Conservation (phyloP, 2,797 vertebrate genomes). For the Lepus oiostolus region DNA sequence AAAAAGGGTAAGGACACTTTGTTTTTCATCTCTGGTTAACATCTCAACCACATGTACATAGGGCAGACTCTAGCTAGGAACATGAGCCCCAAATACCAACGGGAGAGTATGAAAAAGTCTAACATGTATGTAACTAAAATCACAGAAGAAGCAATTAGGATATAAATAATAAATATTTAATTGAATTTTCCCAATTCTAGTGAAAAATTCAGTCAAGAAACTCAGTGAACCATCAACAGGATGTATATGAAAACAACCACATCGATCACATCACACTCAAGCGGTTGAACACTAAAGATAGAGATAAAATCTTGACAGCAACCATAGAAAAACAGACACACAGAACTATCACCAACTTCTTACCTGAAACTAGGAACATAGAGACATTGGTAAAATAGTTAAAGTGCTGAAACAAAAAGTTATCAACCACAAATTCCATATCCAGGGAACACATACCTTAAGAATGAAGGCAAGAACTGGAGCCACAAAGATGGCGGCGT, state of each 20-base stretch:
- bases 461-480: conserved; percentile 37
- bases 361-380: not conserved
- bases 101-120: not conserved
- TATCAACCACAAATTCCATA: not conserved
- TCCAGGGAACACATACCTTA: not conserved
- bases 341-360: not conserved
- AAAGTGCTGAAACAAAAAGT: conserved; percentile 16
- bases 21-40: not conserved
- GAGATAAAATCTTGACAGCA: conserved; percentile 4
- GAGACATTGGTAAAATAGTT: not conserved
- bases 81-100: not conserved
- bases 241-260: not conserved
- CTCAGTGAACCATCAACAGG: not conserved
- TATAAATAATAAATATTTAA: conserved; percentile 17
- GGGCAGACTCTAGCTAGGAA: not conserved
- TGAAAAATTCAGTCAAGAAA: conserved; percentile 5
- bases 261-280: not conserved
- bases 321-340: not conserved
- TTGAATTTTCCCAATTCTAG: not conserved
- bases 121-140: not conserved
- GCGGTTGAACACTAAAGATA: not conserved
- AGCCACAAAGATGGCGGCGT: conserved; percentile 88
- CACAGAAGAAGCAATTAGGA: not conserved
- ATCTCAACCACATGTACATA: not conserved
- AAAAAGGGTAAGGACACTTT: conserved; percentile 18